A percentile compares a stretch with the other conserved stretches of the same genome.
phyloP scores from a whole-genome alignment of 64 coral and sea anemone genomes.

The Stichodactyla mertensii region DNA sequence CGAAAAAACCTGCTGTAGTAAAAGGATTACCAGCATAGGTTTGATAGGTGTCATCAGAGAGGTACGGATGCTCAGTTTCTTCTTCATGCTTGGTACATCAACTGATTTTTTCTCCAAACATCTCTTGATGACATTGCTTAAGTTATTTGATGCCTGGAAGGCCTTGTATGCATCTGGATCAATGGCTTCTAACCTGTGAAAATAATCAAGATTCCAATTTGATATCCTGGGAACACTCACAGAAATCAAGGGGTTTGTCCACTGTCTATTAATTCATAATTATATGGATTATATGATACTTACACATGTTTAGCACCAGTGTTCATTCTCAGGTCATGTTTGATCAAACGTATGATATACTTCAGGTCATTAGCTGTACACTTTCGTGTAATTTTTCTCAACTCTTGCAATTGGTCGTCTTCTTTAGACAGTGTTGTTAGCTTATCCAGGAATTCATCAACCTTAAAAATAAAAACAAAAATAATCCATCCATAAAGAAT shows the following conservation, averaged over 20 bases:
- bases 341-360: conserved; percentile 87
- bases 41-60: conserved; percentile 96
- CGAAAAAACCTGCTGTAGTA: too few species aligned
- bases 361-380: conserved; percentile 91
- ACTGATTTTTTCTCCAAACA: conserved; percentile 51
- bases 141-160: conserved; percentile 91
- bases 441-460: conserved; percentile 85
- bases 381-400: conserved; percentile 64
- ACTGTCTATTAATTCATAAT: too few species aligned
- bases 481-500: background rate
- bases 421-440: conserved; percentile 67
- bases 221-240: too few species aligned
- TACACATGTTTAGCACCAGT: conserved; percentile 96
- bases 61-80: conserved; percentile 86
- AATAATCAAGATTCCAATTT: background rate
- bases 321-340: conserved; percentile 97
- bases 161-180: conserved; percentile 95
- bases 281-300: conserved; percentile 13
- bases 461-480: conserved; percentile 19
- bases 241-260: too few species aligned
- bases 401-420: conserved; percentile 75
- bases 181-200: conserved; percentile 78
- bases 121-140: conserved; percentile 83
- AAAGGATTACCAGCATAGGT: conserved; percentile 65
- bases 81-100: conserved; percentile 66